phyloP scores from a whole-genome alignment of 2,113 vertebrate genomes.

The Anolis carolinensis region DNA sequence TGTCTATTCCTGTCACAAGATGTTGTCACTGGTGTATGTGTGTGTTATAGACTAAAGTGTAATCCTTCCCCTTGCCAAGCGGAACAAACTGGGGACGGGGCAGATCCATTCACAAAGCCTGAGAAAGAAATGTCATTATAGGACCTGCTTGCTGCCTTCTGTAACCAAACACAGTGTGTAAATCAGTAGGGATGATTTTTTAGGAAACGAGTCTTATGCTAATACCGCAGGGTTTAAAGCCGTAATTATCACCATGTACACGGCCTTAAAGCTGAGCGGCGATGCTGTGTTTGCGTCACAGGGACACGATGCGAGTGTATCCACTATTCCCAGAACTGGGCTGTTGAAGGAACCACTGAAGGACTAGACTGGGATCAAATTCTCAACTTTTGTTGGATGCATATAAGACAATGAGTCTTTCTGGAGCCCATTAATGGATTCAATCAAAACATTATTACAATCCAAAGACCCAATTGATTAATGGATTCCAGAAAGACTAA shows the following conservation, averaged over 20 bases:
- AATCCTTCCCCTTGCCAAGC: not conserved
- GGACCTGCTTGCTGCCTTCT: not conserved
- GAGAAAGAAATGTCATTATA: accelerated
- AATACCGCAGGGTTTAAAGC: not conserved
- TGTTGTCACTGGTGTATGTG: no score
- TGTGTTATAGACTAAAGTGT: not conserved
- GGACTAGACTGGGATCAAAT: no score
- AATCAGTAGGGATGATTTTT: not conserved
- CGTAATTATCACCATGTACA: not conserved
- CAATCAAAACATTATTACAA: no score
- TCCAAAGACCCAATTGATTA: no score
- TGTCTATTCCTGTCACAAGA: no score
- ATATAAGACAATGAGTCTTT: no score
- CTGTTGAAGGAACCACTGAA: no score
- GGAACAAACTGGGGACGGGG: not conserved
- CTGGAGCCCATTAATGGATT: no score
- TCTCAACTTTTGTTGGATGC: no score
- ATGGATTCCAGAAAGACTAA: no score
- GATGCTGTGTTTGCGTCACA: not conserved
- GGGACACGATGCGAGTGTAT: not conserved
- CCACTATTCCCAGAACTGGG: no score
- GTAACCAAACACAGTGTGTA: not conserved
- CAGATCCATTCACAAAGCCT: not conserved
- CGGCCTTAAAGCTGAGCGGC: accelerated
- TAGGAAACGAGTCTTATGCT: slow-evolving; percentile 10